Percentiles rank a stretch among this genome's conserved stretches.
Conservation (phyloP, 1,140 invertebrate genomes). For the Vollenhovia emeryi region DNA sequence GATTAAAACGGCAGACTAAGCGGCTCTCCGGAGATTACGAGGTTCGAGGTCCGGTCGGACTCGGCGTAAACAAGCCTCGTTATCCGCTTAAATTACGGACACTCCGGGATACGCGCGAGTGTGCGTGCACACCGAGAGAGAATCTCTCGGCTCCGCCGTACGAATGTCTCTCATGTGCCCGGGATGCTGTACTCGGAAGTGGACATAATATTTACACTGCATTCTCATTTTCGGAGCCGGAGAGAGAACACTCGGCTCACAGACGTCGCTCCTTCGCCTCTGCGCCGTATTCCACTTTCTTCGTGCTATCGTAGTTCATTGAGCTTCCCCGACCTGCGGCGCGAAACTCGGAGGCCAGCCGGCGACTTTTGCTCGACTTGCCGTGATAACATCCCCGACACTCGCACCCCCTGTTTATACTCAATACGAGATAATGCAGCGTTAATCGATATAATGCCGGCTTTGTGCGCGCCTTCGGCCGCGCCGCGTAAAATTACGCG, state of each 20-base stretch:
- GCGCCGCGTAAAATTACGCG: not conserved
- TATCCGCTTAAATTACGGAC: constrained; percentile 76
- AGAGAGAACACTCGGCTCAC: not conserved
- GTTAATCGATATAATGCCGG: constrained; percentile 60
- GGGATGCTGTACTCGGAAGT: not conserved
- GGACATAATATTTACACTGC: constrained; percentile 12
- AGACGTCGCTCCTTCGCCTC: not conserved
- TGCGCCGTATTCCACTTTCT: not conserved
- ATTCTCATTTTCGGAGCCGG: not conserved
- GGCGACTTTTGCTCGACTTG: constrained; percentile 57
- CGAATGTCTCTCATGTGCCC: not conserved
- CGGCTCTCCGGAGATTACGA: constrained; percentile 76
- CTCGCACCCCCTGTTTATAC: constrained; percentile 56
- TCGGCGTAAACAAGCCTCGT: constrained; percentile 76
- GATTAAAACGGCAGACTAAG: constrained; percentile 78
- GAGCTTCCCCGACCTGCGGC: not conserved
- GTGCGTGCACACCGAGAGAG: not conserved
- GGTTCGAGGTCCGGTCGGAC: constrained; percentile 48
- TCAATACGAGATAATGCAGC: constrained; percentile 52
- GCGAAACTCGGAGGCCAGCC: constrained; percentile 18
- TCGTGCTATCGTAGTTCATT: constrained; percentile 9
- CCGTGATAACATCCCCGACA: constrained; percentile 46
- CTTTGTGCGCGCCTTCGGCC: constrained; percentile 36
- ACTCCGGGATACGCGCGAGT: constrained; percentile 42
- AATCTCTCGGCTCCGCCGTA: not conserved